Conservation (phyloP, 2,113 vertebrate species). For the Toxotes jaculatrix region DNA sequence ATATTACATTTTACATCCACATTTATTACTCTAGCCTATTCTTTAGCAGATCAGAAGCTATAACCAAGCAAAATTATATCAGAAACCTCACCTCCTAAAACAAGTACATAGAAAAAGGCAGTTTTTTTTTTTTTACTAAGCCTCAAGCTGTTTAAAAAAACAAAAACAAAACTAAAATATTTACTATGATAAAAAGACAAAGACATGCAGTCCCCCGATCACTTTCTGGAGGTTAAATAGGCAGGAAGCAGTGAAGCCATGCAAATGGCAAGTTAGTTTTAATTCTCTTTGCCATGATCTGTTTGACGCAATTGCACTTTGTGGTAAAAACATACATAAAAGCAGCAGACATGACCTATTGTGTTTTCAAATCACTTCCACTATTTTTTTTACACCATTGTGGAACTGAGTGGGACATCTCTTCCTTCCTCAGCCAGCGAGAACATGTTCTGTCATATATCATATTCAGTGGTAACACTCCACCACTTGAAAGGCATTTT, state of each 20-base stretch:
- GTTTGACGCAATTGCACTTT: conserved; percentile 2
- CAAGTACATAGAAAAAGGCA: background rate
- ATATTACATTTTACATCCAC: conserved; percentile 15
- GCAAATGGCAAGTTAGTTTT: background rate
- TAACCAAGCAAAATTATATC: background rate
- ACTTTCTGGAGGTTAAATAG: conserved; percentile 12
- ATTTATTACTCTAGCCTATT: background rate
- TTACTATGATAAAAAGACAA: conserved; percentile 2
- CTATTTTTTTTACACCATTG: no score
- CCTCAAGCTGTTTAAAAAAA: background rate
- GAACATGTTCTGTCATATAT: background rate
- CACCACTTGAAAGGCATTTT: background rate
- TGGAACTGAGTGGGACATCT: background rate
- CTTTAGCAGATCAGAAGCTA: conserved; percentile 7
- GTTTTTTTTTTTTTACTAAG: background rate
- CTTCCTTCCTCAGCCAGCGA: background rate
- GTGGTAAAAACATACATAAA: background rate
- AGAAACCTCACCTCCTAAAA: background rate
- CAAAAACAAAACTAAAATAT: background rate
- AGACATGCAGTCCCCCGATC: background rate
- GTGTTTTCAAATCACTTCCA: background rate
- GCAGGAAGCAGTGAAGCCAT: background rate
- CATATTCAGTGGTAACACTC: background rate
- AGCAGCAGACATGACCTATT: background rate
- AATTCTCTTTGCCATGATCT: background rate